Conservation (phyloP, 2,113 vertebrate species). For the Myodes glareolus region DNA sequence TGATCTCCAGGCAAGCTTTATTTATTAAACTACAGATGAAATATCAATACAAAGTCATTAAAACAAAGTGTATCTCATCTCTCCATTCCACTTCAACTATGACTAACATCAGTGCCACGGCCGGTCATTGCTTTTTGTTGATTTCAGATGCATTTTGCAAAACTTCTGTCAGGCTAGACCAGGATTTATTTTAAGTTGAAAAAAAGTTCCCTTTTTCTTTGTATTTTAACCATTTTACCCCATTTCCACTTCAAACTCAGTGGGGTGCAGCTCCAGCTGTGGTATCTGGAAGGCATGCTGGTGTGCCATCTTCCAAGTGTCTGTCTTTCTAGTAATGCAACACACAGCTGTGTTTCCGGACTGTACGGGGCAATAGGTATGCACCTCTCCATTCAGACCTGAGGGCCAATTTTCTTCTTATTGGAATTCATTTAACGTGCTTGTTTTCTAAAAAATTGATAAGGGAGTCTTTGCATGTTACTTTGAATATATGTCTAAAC, state of each 20-base stretch:
- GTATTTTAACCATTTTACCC: neutral
- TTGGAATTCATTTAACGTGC: neutral
- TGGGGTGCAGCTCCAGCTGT: too few relatives aligned
- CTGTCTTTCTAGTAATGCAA: neutral
- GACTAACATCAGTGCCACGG: neutral
- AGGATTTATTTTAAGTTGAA: neutral
- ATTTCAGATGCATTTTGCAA: constrained; percentile 17
- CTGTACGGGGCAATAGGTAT: neutral
- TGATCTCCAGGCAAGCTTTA: too few relatives aligned
- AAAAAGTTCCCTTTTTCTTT: neutral
- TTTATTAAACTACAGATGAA: too few relatives aligned
- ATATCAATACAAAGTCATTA: constrained; percentile 14
- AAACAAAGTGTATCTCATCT: neutral
- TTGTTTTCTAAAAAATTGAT: neutral
- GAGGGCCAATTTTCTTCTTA: neutral
- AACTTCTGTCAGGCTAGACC: neutral
- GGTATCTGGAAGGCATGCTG: neutral
- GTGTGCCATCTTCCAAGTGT: neutral
- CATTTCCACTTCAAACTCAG: neutral
- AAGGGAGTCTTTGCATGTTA: neutral
- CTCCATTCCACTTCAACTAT: neutral
- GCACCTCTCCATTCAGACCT: neutral
- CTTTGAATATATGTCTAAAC: neutral
- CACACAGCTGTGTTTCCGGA: neutral
- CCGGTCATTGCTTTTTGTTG: neutral